Percentiles rank a stretch among this genome's conserved stretches.
These are phyloP conservation scores for Trogon surrucura DNA, from an alignment of 2,113 vertebrate genomes.

Conservation along the genomic window DNA sequence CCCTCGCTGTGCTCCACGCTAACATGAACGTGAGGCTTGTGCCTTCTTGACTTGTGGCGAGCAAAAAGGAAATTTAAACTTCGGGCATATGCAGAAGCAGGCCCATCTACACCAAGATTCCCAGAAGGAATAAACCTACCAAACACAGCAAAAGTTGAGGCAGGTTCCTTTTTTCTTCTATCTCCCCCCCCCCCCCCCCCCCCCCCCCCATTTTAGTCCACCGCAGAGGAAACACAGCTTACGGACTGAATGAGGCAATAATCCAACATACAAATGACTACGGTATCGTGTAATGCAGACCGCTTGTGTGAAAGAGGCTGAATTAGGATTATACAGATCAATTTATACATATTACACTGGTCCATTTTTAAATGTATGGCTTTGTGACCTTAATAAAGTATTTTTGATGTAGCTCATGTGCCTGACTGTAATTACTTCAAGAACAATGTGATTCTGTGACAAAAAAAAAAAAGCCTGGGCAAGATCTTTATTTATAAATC, in stretches of 20 bases:
- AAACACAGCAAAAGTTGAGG: background rate
- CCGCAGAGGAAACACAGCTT: background rate
- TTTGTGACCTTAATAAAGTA: background rate
- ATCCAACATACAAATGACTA: background rate
- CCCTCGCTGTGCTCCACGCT: background rate
- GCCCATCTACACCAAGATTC: background rate
- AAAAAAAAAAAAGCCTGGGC: background rate
- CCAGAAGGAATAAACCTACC: background rate
- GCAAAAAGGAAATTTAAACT: background rate
- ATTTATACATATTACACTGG: background rate
- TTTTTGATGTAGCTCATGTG: background rate
- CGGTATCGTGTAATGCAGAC: background rate
- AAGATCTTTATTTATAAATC: background rate
- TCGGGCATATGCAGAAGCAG: background rate
- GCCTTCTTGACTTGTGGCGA: background rate
- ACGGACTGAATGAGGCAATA: background rate
- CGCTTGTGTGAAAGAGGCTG: background rate
- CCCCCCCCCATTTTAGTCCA: background rate
- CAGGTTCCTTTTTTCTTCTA: background rate
- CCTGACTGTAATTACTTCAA: constrained; percentile 16
- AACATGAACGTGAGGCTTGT: rapidly evolving
- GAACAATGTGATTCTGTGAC: background rate
- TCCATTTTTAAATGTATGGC: background rate
- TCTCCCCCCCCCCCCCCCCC: background rate
- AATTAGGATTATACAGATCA: background rate